These are phyloP conservation scores for Caenorhabditis sp. DNA, from an alignment of 2,888 invertebrate genomes.

Conservation along the genomic window DNA sequence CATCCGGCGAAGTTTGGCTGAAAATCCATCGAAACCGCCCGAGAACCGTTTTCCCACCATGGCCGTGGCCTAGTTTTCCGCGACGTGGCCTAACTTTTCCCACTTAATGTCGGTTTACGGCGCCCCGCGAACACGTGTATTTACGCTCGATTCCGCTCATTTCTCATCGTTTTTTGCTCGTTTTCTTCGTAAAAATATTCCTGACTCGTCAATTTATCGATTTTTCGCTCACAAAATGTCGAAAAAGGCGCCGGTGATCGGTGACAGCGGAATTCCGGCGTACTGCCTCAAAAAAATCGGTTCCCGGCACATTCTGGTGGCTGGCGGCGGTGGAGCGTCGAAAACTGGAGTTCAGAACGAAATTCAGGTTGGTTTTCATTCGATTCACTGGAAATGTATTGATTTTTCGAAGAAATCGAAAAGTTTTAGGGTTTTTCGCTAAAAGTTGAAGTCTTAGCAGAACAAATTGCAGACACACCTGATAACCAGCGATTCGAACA, in stretches of 20 bases:
- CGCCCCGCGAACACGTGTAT: slow-evolving; percentile 25
- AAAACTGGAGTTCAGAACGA: slow-evolving; percentile 98
- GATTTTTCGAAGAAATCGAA: not conserved
- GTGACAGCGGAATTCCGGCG: slow-evolving; percentile 66
- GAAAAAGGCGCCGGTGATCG: slow-evolving; percentile 61
- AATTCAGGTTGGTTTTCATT: slow-evolving; percentile 83
- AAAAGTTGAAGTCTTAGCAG: not conserved
- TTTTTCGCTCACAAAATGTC: slow-evolving; percentile 7
- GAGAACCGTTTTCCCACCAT: slow-evolving; percentile 1
- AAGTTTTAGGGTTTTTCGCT: not conserved
- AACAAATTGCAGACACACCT: slow-evolving; percentile 46
- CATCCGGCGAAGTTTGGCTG: too few relatives aligned
- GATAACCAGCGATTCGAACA: slow-evolving; percentile 25
- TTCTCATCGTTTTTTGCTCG: not conserved
- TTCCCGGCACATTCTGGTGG: slow-evolving; percentile 86
- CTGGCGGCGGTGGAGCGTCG: slow-evolving; percentile 96
- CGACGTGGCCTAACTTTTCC: slow-evolving; percentile 25
- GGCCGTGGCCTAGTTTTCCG: slow-evolving; percentile 2
- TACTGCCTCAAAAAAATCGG: slow-evolving; percentile 74
- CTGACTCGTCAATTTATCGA: too few relatives aligned
- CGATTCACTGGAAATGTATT: not conserved
- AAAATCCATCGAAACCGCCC: not conserved
- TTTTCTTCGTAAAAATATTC: too few relatives aligned
- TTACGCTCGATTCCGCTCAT: not conserved
- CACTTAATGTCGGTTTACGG: slow-evolving; percentile 9